These are phyloP conservation scores for Anhinga anhinga DNA, from an alignment of 2,113 vertebrate genomes.

Conservation along the genomic window DNA sequence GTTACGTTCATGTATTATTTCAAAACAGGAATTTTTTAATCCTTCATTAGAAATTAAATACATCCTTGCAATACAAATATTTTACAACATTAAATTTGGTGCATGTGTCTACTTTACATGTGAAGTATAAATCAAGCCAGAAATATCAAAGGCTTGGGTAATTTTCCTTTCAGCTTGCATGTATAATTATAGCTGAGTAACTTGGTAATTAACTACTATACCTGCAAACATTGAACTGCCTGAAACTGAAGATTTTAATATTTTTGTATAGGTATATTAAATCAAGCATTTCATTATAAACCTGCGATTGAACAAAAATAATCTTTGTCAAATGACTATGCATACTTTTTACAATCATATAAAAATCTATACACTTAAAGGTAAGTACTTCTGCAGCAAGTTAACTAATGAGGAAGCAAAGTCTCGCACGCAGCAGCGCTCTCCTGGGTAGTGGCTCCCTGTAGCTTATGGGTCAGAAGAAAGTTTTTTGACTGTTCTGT, in stretches of 20 bases:
- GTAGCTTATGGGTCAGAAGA: neutral
- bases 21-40: neutral
- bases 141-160: neutral
- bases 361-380: neutral
- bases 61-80: neutral
- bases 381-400: neutral
- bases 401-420: neutral
- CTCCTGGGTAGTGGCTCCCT: neutral
- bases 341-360: neutral
- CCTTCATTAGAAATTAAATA: neutral
- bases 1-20: neutral
- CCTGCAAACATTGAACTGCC: neutral
- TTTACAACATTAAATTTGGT: neutral
- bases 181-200: neutral
- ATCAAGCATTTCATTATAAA: neutral
- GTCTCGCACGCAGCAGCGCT: accelerated
- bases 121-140: neutral
- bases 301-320: neutral
- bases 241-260: neutral
- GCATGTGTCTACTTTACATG: neutral
- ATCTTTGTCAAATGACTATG: neutral
- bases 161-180: neutral
- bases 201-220: neutral
- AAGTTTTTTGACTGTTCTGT: neutral
- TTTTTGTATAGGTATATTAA: neutral